These are phyloP conservation scores for Prolemur simus DNA, from an alignment of 2,113 vertebrate species.

Conservation along the genomic window DNA sequence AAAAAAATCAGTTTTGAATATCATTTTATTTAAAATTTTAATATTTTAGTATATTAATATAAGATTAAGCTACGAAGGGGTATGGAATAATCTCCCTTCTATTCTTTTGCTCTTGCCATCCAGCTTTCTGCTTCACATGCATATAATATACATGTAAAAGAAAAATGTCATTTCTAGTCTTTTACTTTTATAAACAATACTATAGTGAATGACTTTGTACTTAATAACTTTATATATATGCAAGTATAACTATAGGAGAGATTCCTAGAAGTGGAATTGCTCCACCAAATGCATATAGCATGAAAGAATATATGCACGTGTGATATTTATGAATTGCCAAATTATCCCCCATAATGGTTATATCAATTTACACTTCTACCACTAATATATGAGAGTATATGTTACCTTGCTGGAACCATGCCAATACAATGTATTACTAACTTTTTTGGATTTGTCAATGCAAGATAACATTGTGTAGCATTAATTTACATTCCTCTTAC, in stretches of 20 bases:
- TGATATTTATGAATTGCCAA: conserved; percentile 31
- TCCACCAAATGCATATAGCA: background rate
- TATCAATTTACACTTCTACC: conserved; percentile 15
- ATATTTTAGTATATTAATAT: background rate
- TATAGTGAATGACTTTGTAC: background rate
- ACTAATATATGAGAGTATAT: background rate
- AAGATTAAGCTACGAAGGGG: background rate
- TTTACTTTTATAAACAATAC: conserved; percentile 17
- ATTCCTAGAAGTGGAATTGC: background rate
- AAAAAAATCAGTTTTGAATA: conserved; percentile 1
- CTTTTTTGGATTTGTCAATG: conserved; percentile 5
- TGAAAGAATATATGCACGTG: background rate
- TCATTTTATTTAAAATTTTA: conserved; percentile 2
- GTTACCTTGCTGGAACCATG: background rate
- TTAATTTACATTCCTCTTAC: background rate
- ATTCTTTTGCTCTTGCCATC: background rate
- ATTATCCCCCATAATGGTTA: background rate
- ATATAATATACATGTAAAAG: background rate
- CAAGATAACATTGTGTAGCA: background rate
- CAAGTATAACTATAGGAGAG: background rate
- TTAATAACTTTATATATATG: background rate
- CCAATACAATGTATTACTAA: background rate
- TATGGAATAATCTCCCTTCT: background rate
- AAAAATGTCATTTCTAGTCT: conserved; percentile 12
- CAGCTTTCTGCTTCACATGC: background rate